Evolutionary conservation across 2,113 vertebrate genomes (phyloP).

Genomic region (Sterna hirundo): DNA sequence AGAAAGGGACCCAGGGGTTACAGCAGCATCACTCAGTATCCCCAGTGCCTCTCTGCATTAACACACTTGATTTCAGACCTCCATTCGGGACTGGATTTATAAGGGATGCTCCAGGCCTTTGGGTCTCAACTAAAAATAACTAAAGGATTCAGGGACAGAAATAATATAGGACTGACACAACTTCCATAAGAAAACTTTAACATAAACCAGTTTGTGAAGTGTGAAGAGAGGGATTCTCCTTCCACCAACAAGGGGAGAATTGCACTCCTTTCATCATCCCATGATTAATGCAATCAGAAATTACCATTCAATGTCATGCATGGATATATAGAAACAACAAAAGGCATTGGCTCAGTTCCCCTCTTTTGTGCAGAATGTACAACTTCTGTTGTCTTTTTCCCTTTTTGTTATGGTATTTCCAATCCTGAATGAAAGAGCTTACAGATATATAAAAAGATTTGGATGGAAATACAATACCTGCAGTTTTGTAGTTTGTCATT

Average conservation of each 20-base stretch:
- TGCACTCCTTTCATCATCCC: not conserved
- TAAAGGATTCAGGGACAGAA: not conserved
- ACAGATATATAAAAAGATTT: conserved; percentile 60
- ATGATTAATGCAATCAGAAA: not conserved
- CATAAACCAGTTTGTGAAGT: not conserved
- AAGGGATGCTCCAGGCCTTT: not conserved
- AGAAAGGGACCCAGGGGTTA: not conserved
- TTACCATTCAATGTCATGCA: not conserved
- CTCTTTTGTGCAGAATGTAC: not conserved
- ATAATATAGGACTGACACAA: not conserved
- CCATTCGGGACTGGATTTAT: not conserved
- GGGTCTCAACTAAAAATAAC: not conserved
- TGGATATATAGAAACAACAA: not conserved
- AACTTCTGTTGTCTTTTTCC: not conserved
- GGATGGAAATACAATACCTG: conserved; percentile 46
- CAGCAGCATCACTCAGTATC: not conserved
- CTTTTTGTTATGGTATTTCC: conserved; percentile 2
- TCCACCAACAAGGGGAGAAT: not conserved
- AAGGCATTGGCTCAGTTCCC: not conserved
- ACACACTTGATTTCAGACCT: not conserved
- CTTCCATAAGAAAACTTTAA: not conserved
- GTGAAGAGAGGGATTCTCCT: not conserved
- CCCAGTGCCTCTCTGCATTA: not conserved
- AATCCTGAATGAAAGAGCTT: conserved; percentile 56
- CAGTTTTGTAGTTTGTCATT: conserved; percentile 44